Evolutionary conservation across 2,888 invertebrate genomes (phyloP), one percentile per base, ranked within the genome.

Genomic region (Stenchaetothrips biformis): DNA sequence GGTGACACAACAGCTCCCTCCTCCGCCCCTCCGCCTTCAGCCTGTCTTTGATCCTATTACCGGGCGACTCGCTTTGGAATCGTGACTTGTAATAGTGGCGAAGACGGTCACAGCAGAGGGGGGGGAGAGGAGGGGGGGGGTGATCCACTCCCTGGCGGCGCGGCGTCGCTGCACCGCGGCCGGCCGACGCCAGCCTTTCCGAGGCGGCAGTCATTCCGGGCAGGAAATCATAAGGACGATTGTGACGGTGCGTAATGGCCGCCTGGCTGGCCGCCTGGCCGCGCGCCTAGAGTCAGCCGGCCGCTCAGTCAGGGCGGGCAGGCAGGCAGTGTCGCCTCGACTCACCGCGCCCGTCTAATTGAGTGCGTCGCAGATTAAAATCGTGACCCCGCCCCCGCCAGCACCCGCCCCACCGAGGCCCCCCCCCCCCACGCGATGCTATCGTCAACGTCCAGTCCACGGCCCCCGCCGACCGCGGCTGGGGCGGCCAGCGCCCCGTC

Each of bases 281-380:
- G n/a, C 62, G 62, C 16, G 18, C 18, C 62, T 37, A 37, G 37
- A 37, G 37, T 37, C 37, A 4, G 37, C 37, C 37, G 4, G 37
- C 2, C 37, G 37, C 2, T 4, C 37, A 37, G 37, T 4, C 37
- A 4, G 37, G 37, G 37, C 37, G 37, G 37, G 37, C 37, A 37
- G 37, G 37, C 37, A 37, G 37, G 2, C 37, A 37, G 37, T 37
- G 37, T 37, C 37, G 37, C 37, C 37, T 37, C 37, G 37, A 37
- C 37, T 37, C 37, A 37, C 37, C 62, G 62, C 16, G 18, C 18
- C 62, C 53, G 53, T 53, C 53, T 53, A 53, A 53, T 53, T 53
- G 53, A 53, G 67, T 67, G 67, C 67, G 67, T 67, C 67, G 67
- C 67, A 21, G 67, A 67, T 67, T 67, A 67, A 67, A 62, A 21